A percentile compares a stretch with the other conserved stretches of the same genome.
These are phyloP conservation scores for Cloeon dipterum DNA, from an alignment of 2,888 invertebrate species.

Conservation along the genomic window DNA sequence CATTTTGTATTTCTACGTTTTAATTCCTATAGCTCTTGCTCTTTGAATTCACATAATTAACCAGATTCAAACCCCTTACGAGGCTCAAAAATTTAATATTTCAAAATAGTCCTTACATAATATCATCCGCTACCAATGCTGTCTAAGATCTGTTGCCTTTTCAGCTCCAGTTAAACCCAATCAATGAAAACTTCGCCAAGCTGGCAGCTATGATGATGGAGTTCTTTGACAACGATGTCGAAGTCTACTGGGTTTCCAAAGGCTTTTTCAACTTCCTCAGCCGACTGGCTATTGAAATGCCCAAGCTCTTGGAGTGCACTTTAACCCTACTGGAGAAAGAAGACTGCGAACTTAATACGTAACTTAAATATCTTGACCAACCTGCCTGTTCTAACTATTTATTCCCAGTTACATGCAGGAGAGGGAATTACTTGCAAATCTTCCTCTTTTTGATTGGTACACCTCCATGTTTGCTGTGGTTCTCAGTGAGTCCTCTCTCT, in stretches of 20 bases:
- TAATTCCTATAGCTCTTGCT: too few relatives aligned
- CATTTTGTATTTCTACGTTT: too few relatives aligned
- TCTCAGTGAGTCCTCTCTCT: slow-evolving; percentile 51
- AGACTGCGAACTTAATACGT: slow-evolving; percentile 45
- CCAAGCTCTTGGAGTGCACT: slow-evolving; percentile 40
- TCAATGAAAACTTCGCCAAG: slow-evolving; percentile 28
- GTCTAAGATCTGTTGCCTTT: neutral
- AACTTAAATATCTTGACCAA: slow-evolving; percentile 6
- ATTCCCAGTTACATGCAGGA: slow-evolving; percentile 34
- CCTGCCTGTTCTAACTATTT: slow-evolving; percentile 9
- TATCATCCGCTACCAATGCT: too few relatives aligned
- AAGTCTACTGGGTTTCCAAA: slow-evolving; percentile 64
- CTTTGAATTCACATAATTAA: too few relatives aligned
- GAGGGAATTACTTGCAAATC: slow-evolving; percentile 32
- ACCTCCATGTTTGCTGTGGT: slow-evolving; percentile 61
- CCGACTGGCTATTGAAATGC: slow-evolving; percentile 37
- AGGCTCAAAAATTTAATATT: too few relatives aligned
- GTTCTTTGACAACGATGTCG: slow-evolving; percentile 47
- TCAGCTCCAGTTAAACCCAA: too few relatives aligned
- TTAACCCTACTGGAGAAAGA: slow-evolving; percentile 49
- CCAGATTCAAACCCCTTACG: too few relatives aligned
- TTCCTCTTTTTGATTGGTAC: slow-evolving; percentile 60
- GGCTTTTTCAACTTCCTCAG: slow-evolving; percentile 46
- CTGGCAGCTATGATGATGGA: slow-evolving; percentile 46
- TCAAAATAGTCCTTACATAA: too few relatives aligned